phyloP scores from a whole-genome alignment of 2,888 invertebrate species.

The Chloroclysta siterata region DNA sequence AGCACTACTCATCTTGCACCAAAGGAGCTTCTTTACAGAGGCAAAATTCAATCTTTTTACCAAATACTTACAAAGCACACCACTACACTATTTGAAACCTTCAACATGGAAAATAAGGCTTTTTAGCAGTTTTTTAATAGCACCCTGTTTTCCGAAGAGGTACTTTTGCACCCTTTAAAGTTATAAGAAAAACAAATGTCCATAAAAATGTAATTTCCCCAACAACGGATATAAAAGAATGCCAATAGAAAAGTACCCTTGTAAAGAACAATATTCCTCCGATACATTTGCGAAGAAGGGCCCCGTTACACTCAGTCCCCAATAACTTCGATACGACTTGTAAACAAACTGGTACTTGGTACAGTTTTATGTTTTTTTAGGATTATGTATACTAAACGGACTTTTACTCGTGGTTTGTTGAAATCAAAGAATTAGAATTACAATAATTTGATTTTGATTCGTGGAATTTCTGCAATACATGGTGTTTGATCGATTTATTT shows the following conservation, averaged over 20 bases:
- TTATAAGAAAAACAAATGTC: not conserved
- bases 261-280: constrained; percentile 22
- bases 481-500: no score
- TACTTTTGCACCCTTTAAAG: not conserved
- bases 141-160: no score
- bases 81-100: no score
- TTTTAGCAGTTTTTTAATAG: no score
- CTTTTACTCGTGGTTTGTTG: not conserved
- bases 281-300: constrained; percentile 23
- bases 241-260: constrained; percentile 18
- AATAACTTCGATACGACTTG: constrained; percentile 28
- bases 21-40: no score
- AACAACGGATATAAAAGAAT: constrained; percentile 30
- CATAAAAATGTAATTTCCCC: constrained; percentile 19
- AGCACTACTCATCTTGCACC: no score
- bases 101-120: no score
- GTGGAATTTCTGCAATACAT: no score
- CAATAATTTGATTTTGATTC: no score
- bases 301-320: constrained; percentile 14
- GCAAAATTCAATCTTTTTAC: no score
- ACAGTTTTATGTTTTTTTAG: constrained; percentile 15
- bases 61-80: no score
- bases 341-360: constrained; percentile 34
- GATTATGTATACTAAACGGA: constrained; percentile 16
- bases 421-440: no score